Evolutionary conservation across 2,113 vertebrate species (phyloP).

Genomic region (Syngnathoides biaculeatus): DNA sequence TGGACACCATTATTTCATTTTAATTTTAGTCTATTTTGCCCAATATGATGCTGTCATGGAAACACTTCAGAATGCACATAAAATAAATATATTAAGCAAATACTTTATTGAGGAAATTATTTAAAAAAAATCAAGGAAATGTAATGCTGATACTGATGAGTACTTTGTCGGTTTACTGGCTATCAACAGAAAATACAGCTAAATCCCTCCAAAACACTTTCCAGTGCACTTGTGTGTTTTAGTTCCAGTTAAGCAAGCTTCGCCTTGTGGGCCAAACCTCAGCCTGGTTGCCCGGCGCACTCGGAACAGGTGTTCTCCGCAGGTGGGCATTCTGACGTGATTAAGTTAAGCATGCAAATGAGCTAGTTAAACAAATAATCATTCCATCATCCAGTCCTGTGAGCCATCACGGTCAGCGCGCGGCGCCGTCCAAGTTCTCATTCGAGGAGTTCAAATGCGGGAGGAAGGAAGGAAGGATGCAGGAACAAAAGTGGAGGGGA

Average conservation of each 20-base stretch:
- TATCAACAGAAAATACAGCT: neutral
- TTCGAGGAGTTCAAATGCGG: slow-evolving; percentile 25
- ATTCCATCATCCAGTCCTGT: slow-evolving; percentile 44
- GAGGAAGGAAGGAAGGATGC: slow-evolving; percentile 17
- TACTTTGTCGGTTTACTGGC: neutral
- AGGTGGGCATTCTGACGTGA: slow-evolving; percentile 47
- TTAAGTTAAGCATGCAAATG: slow-evolving; percentile 55
- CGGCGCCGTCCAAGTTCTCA: slow-evolving; percentile 44
- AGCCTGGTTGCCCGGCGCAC: slow-evolving; percentile 7
- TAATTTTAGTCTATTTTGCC: too few species aligned
- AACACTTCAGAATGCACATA: too few species aligned
- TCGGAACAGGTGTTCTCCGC: slow-evolving; percentile 52
- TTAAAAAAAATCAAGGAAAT: too few species aligned
- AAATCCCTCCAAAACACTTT: neutral
- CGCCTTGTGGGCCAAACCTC: neutral
- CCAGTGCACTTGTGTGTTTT: neutral
- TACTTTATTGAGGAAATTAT: too few species aligned
- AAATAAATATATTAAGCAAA: too few species aligned
- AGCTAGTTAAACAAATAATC: slow-evolving; percentile 62
- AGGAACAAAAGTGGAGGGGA: slow-evolving; percentile 18
- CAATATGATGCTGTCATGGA: too few species aligned
- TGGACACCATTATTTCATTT: too few species aligned
- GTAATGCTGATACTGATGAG: too few species aligned
- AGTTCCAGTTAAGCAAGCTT: slow-evolving; percentile 15
- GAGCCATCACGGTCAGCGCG: slow-evolving; percentile 47